A percentile compares a stretch with the other conserved stretches of the same genome.
These are phyloP conservation scores for Metaphire vulgaris DNA, from an alignment of 1,140 invertebrate genomes.

Conservation along the genomic window DNA sequence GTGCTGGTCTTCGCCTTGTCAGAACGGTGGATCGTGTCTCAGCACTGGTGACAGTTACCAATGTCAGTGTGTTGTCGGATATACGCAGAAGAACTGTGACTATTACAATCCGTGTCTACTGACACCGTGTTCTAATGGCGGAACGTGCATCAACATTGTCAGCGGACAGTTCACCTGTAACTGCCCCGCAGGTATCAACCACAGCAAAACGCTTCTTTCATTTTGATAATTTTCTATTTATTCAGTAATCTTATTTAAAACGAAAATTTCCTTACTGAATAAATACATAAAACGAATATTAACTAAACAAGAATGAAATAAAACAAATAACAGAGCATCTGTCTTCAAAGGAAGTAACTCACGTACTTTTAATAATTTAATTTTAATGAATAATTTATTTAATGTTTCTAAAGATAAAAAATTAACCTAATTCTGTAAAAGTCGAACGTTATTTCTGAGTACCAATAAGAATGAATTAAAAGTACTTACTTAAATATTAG, in stretches of 20 bases:
- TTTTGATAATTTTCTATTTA: conserved; percentile 10
- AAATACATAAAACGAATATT: not conserved
- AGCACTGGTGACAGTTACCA: not conserved
- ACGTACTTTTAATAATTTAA: too few species aligned
- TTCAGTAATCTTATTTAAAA: not conserved
- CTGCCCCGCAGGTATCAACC: conserved; percentile 13
- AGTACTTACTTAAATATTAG: too few species aligned
- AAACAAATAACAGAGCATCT: conserved; percentile 9
- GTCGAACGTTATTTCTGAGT: too few species aligned
- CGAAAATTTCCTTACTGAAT: not conserved
- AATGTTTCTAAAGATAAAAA: too few species aligned
- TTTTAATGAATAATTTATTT: too few species aligned
- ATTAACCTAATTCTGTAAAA: too few species aligned
- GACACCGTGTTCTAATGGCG: conserved; percentile 16
- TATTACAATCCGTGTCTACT: conserved; percentile 22
- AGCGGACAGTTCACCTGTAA: conserved; percentile 17
- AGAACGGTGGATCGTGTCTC: conserved; percentile 31
- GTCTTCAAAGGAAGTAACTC: not conserved
- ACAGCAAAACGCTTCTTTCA: too few species aligned
- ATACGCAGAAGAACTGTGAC: conserved; percentile 10
- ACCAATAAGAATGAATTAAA: too few species aligned
- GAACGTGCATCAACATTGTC: conserved; percentile 20
- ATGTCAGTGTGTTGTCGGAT: conserved; percentile 7
- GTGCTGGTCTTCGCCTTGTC: conserved; percentile 37
- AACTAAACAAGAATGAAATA: not conserved